Evolutionary conservation across 2,888 invertebrate genomes (phyloP), one percentile per base, ranked within the genome.

Genomic region (Brachyptera risi): DNA sequence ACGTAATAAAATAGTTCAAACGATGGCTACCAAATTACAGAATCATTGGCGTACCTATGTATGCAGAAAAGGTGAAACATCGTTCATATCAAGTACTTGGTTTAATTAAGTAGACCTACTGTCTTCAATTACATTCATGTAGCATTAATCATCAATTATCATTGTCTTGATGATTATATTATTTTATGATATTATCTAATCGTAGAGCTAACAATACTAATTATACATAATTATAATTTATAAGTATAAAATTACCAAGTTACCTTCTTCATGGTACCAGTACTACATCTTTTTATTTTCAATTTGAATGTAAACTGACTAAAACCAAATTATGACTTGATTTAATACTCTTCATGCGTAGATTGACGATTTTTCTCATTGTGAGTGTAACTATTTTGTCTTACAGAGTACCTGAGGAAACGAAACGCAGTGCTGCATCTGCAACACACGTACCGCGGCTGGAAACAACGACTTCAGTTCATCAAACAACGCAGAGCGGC

Each of bases 371-470:
- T n/a, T n/a, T n/a, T n/a, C n/a, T n/a, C n/a, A n/a, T n/a, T n/a
- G n/a, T n/a, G n/a, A n/a, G n/a, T n/a, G n/a, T n/a, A n/a, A n/a
- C n/a, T n/a, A 24, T n/a, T 49, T 38, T 13, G 15, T 13, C 40
- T 26, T 23, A 54, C 67, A 79, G 86, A 87, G 65, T 94, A 84
- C 75, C 66, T 80, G 23, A 80, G 79, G 67, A 82, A 83, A 70
- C 83, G 84, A 44, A 79, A 77, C 60, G 90, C 93, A 0, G 84
- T 84, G 0, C 72, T 92, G 21, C 83, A 82, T 56, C 84, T 95
- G 54, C 94, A 95, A 71, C 88, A 91, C 67, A 90, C 90, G 13
- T 90, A 90, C 74, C 85, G 87, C 65, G 91, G 92, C 5, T 92
- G 92, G 92, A 88, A 87, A 74, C 82, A 87, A 65, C 81, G 93